Evolutionary conservation across 2,113 vertebrate genomes (phyloP).

Genomic region (Oryzias curvinotus): DNA sequence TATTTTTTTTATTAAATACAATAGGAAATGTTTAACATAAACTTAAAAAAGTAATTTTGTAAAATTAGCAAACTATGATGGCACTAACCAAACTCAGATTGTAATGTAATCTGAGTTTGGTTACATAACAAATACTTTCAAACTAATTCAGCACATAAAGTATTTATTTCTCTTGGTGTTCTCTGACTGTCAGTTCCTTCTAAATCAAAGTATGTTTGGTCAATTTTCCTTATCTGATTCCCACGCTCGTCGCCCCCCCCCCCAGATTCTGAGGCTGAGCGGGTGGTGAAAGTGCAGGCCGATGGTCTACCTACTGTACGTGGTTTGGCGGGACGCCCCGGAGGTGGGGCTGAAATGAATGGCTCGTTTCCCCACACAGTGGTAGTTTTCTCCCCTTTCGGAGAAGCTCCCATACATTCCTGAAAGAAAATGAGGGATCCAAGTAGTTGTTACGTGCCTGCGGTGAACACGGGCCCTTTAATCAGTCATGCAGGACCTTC

Average conservation of each 20-base stretch:
- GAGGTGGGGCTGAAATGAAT: slow-evolving; percentile 41
- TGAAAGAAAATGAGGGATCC: slow-evolving; percentile 33
- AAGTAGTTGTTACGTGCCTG: slow-evolving; percentile 64
- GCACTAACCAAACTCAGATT: too few relatives aligned
- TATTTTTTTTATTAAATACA: too few relatives aligned
- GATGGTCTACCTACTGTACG: slow-evolving; percentile 36
- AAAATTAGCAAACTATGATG: too few relatives aligned
- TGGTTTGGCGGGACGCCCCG: slow-evolving; percentile 26
- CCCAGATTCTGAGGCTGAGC: slow-evolving; percentile 29
- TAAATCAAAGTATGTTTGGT: slow-evolving; percentile 24
- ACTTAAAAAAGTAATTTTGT: too few relatives aligned
- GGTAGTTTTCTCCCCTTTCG: slow-evolving; percentile 57
- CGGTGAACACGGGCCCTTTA: slow-evolving; percentile 55
- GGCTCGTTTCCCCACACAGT: slow-evolving; percentile 50
- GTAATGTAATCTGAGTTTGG: too few relatives aligned
- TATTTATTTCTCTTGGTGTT: slow-evolving; percentile 2
- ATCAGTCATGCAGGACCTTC: slow-evolving; percentile 50
- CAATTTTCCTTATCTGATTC: slow-evolving; percentile 30
- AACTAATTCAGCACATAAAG: too few relatives aligned
- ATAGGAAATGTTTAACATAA: too few relatives aligned
- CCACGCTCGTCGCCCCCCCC: slow-evolving; percentile 35
- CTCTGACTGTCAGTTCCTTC: slow-evolving; percentile 23
- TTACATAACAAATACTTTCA: too few relatives aligned
- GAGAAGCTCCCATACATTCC: slow-evolving; percentile 66
- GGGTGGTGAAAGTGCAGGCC: slow-evolving; percentile 40